phyloP scores from a whole-genome alignment of 1,140 invertebrate species.

The Archivesica marissinica region DNA sequence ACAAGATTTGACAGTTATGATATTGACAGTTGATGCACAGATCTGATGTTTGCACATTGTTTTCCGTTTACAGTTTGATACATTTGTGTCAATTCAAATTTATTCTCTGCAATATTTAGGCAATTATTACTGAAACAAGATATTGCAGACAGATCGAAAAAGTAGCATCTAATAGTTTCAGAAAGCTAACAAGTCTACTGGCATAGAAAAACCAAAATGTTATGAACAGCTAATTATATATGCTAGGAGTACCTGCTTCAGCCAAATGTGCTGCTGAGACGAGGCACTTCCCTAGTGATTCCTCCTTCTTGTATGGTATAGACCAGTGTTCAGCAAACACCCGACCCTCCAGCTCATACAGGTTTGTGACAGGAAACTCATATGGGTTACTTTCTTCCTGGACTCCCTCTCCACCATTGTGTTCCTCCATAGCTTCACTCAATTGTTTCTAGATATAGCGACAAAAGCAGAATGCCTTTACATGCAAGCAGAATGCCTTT shows the following conservation, averaged over 20 bases:
- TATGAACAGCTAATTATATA: constrained; percentile 4
- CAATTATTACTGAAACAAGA: too few species aligned
- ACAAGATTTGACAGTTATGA: too few species aligned
- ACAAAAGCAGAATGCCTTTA: too few species aligned
- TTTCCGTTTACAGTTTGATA: too few species aligned
- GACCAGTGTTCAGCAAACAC: constrained; percentile 86
- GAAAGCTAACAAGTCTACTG: too few species aligned
- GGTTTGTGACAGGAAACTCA: constrained; percentile 85
- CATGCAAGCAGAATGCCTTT: background rate
- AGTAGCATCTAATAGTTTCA: too few species aligned
- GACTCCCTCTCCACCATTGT: constrained; percentile 10
- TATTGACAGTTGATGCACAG: too few species aligned
- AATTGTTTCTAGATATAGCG: constrained; percentile 24
- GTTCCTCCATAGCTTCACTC: constrained; percentile 47
- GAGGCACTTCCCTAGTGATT: constrained; percentile 86
- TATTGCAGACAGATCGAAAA: too few species aligned
- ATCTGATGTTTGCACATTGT: too few species aligned
- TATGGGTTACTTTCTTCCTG: constrained; percentile 75
- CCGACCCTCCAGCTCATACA: constrained; percentile 85
- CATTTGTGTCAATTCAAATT: too few species aligned
- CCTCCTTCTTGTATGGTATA: constrained; percentile 86
- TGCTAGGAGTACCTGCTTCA: constrained; percentile 81
- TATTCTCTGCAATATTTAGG: too few species aligned
- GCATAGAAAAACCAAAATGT: background rate
- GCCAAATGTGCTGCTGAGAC: constrained; percentile 84